Base-by-base conservation (phyloP, 1,140 invertebrate species). In the Panulirus ornatus region DNA sequence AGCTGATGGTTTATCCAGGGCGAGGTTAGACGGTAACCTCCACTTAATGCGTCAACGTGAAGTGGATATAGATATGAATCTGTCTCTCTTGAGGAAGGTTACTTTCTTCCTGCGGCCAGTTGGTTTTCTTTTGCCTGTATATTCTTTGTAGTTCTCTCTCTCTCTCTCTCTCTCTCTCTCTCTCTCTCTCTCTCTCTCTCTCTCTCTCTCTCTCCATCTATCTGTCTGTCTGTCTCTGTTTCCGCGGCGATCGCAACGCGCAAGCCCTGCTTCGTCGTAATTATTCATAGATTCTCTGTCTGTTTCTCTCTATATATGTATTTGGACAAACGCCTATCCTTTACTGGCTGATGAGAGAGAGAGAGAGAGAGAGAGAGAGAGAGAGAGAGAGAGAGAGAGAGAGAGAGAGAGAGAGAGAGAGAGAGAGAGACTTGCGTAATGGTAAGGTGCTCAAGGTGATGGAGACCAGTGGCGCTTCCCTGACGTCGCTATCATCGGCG, bases 361-460 rank as follows among this genome's bases (percentile, higher is more conserved):
- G 22, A 70, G 22, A 1, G 66, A 70, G 22, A 70, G 63, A 66
- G 63, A 2, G 58, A 2, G 58, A 2, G 58, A 2, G 58, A 2
- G 58, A 2, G 58, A 2, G 58, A 2, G 58, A 2, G 58, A 2
- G 58, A 2, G 58, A 36, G 30, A 36, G 8, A 76, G 34, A 76
- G 34, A 76, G 14, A 76, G 34, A 76, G 14, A 75, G 71, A 75
- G 9, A 75, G 71, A 75, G 71, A 75, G 71, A 75, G 71, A 75
- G 71, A 75, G 71, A 75, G 71, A 75, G 71, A 75, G n/a, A n/a
- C n/a, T n/a, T n/a, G n/a, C n/a, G n/a, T n/a, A n/a, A n/a, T n/a
- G n/a, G n/a, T n/a, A n/a, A n/a, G n/a, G n/a, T n/a, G n/a, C n/a
- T n/a, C n/a, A n/a, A n/a, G n/a, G n/a, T n/a, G n/a, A n/a, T n/a